Evolutionary conservation across 2,113 vertebrate species (phyloP).

Genomic region (Poecile atricapillus): DNA sequence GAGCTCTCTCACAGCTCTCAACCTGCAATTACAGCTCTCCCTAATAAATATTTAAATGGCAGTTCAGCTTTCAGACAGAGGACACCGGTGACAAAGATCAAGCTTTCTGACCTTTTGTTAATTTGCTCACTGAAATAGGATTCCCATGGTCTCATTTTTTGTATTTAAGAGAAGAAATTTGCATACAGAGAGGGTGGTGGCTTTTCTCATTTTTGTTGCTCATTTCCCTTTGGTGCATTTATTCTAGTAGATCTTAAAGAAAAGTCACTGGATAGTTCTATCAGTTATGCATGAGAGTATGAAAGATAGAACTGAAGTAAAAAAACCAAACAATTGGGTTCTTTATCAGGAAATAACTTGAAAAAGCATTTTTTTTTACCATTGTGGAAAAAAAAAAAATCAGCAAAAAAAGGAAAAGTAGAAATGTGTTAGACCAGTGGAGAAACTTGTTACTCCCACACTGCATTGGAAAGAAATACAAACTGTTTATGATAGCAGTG

Average conservation of each 20-base stretch:
- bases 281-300: background rate
- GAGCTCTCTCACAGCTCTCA: slow-evolving; percentile 14
- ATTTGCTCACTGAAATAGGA: slow-evolving; percentile 66
- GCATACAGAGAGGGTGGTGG: background rate
- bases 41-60: slow-evolving; percentile 70
- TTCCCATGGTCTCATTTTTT: slow-evolving; percentile 1
- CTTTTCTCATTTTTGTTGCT: background rate
- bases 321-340: background rate
- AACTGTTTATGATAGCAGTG: background rate
- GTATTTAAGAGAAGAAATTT: background rate
- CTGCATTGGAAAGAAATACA: background rate
- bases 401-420: background rate
- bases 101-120: slow-evolving; percentile 73
- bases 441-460: background rate
- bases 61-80: slow-evolving; percentile 68
- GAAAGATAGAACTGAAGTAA: background rate
- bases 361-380: background rate
- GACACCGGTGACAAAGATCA: slow-evolving; percentile 54
- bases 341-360: background rate
- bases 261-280: background rate
- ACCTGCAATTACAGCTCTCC: slow-evolving; percentile 23
- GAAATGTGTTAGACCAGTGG: background rate
- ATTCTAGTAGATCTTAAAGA: background rate
- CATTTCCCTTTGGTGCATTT: background rate
- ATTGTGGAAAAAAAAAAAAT: background rate